A percentile compares a stretch with the other conserved stretches of the same genome.
phyloP scores from a whole-genome alignment of 2,113 vertebrate genomes.

The Silurus meridionalis region DNA sequence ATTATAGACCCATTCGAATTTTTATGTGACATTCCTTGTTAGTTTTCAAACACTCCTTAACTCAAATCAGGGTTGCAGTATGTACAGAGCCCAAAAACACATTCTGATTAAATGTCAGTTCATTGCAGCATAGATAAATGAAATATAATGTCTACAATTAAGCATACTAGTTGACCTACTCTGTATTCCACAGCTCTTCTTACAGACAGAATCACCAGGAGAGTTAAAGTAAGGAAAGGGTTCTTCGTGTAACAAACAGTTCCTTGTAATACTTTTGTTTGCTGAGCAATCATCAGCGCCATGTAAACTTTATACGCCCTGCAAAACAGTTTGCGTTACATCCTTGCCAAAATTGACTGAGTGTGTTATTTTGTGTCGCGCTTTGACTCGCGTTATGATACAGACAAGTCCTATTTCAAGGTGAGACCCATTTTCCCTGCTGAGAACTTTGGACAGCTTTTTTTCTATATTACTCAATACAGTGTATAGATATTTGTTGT shows the following conservation, averaged over 20 bases:
- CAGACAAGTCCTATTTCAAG: neutral
- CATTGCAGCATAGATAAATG: neutral
- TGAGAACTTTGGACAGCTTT: neutral
- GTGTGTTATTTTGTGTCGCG: neutral
- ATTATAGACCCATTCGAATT: neutral
- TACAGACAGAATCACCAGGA: neutral
- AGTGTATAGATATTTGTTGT: neutral
- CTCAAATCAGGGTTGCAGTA: neutral
- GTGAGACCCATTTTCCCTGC: neutral
- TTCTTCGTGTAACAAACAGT: neutral
- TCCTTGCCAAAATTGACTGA: slow-evolving; percentile 30
- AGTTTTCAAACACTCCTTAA: neutral
- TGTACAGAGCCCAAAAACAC: neutral
- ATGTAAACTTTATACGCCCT: slow-evolving; percentile 50
- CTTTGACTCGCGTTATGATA: slow-evolving; percentile 5
- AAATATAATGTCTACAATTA: neutral
- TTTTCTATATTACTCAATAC: neutral
- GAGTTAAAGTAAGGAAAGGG: neutral
- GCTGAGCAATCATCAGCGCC: neutral
- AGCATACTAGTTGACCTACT: neutral
- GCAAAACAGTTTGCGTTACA: slow-evolving; percentile 31
- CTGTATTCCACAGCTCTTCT: neutral
- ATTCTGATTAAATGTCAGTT: neutral
- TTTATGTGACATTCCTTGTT: neutral
- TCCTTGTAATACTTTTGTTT: slow-evolving; percentile 30